Evolutionary conservation across 92 coral and sea anemone genomes (phyloP), one percentile per base, ranked within the genome.

Genomic region (Desmophyllum pertusum): DNA sequence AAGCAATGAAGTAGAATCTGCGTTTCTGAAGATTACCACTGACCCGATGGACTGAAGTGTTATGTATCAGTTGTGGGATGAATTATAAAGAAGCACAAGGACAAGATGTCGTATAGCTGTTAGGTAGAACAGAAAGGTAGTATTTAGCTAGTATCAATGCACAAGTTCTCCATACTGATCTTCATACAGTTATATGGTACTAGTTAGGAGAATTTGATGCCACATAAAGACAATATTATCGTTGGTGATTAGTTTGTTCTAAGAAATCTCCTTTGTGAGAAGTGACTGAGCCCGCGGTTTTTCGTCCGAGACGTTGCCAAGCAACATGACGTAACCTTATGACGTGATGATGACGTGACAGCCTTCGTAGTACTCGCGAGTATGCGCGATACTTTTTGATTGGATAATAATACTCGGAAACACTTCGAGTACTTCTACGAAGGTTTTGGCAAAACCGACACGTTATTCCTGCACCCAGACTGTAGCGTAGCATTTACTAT

Each of bases 111-210:
- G 37, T 64, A 31, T 21, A 65, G 70, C 40, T 35, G 70, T 65
- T 64, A 65, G 70, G 9, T 65, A 35, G 70, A 3, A 31, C 70
- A 65, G 70, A 33, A 7, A 65, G 70, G 70, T 64, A 29, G 70
- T 17, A n/a, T 3, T 64, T 35, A 64, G 39, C 7, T 35, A 9
- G 40, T 3, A 50, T 6, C 15, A 50, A 10, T 50, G 18, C 0
- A 13, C 13, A 50, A 50, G n/a, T n/a, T n/a, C n/a, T n/a, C n/a
- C 15, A 6, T 21, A 50, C 23, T 21, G 18, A 21, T 50, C 18
- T 50, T 50, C 13, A 50, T 5, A 50, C 55, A 10, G 13, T 50
- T 50, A n/a, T 50, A 13, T 10, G 55, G 1, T 50, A 50, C 18
- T 2, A 50, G 18, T 0, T 14, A 50, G 55, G 51, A 46, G 51